Base-by-base conservation (phyloP, 2,113 vertebrate species). In the Trogon melanurus region DNA sequence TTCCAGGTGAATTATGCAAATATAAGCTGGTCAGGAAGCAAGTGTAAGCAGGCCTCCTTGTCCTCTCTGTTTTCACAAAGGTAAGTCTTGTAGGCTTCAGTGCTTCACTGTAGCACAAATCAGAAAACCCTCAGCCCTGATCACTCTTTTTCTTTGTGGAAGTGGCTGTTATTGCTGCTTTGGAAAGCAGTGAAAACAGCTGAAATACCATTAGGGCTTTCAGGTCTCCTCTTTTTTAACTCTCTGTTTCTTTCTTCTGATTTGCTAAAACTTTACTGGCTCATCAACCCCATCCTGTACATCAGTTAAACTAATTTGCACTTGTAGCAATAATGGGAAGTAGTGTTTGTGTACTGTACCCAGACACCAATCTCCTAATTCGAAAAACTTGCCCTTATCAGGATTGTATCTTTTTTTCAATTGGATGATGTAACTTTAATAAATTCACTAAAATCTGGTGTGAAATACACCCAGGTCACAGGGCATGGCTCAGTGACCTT, bases 261-360 rank as follows among this genome's bases (percentile, higher is more conserved):
- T 51, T 30, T 72, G 32, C 61, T 57, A 71, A 89, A 91, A 82
- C 15, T 93, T 75, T 64, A 79, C 57, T 1, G 1, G 36, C 15
- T 81, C 69, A 86, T 57, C 61, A 89, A 50, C 25, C 4, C 22
- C 15, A 67, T 32, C 27, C 70, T 38, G 22, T 62, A 81, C 17
- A 72, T 32, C 72, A 96, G 29, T 47, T 70, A 48, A 96, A 95
- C n/a, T 62, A 73, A 78, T 91, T 60, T 79, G 34, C 29, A 69
- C 57, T 91, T 60, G 10, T 13, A 88, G 38, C 34, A 72, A 41
- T 65, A 91, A 72, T 2, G 22, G 29, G 25, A 87, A 71, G 11
- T 5, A 60, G 16, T 11, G 3, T 19, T 41, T 32, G 25, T 5
- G 5, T 41, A 34, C 16, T 32, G 38, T 44, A 72, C n/a, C 22